A percentile compares a stretch with the other conserved stretches of the same genome.
Conservation (phyloP, 2,888 invertebrate species). For the Sisyra terminalis region DNA sequence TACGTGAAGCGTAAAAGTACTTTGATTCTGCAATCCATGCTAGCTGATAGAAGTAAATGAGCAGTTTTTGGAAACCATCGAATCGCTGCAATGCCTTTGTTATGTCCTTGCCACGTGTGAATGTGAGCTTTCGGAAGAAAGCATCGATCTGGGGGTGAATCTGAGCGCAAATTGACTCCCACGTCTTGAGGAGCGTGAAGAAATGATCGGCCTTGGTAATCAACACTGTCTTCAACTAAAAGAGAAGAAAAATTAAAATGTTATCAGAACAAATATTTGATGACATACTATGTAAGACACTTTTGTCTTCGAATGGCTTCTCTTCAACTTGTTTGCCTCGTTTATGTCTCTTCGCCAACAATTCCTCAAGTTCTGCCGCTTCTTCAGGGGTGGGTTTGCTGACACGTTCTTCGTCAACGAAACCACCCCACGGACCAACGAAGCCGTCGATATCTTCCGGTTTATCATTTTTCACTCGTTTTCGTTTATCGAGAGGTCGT, state of each 20-base stretch:
- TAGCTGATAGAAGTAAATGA: conserved; percentile 85
- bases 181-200: conserved; percentile 85
- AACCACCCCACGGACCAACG: conserved; percentile 96
- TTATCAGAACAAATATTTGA: conserved; percentile 4
- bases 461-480: conserved; percentile 74
- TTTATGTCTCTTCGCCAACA: conserved; percentile 80
- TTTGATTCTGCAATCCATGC: conserved; percentile 96
- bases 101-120: conserved; percentile 94
- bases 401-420: conserved; percentile 71
- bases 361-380: conserved; percentile 85
- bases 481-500: conserved; percentile 60
- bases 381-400: conserved; percentile 88
- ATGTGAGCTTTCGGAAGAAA: conserved; percentile 92
- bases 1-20: conserved; percentile 22
- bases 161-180: conserved; percentile 73
- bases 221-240: conserved; percentile 78
- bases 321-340: conserved; percentile 75
- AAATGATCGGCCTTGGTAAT: conserved; percentile 95
- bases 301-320: conserved; percentile 88
- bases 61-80: conserved; percentile 91
- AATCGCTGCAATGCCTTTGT: conserved; percentile 87
- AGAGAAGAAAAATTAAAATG: conserved; percentile 13
- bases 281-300: conserved; percentile 72
- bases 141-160: conserved; percentile 83
- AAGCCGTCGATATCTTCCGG: conserved; percentile 89